Evolutionary conservation across 2,797 vertebrate genomes (phyloP).

Genomic region (Notoglanidium macrostoma): DNA sequence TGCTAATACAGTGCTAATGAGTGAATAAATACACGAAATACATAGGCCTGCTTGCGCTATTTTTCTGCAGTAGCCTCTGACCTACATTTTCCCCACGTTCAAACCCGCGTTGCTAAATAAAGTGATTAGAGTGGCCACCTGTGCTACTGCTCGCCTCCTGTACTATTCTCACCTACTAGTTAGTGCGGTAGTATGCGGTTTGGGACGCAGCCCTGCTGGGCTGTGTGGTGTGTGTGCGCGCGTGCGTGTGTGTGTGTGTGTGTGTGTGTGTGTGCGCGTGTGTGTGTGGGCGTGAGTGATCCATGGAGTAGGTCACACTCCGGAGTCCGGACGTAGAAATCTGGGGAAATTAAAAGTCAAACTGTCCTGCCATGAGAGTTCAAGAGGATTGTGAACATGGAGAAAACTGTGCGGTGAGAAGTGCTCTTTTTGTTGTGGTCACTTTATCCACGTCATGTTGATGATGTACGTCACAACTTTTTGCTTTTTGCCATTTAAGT

Average conservation of each 20-base stretch:
- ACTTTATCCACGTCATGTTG: neutral
- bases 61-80: too few relatives aligned
- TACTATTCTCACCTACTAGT: neutral
- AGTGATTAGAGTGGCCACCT: neutral
- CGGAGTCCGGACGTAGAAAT: conserved; percentile 43
- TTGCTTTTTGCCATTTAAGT: neutral
- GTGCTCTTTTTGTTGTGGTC: conserved; percentile 4
- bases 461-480: neutral
- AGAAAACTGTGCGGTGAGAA: conserved; percentile 76
- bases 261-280: conserved; percentile 1
- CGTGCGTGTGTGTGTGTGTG: conserved; percentile 23
- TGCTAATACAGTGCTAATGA: neutral
- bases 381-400: conserved; percentile 70
- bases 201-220: neutral
- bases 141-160: neutral
- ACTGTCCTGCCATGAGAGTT: conserved; percentile 70
- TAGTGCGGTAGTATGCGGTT: neutral
- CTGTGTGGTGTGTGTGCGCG: conserved; percentile 27
- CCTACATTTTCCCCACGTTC: neutral
- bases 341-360: conserved; percentile 51
- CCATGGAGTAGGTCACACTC: conserved; percentile 69
- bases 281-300: conserved; percentile 55
- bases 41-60: neutral
- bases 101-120: neutral
- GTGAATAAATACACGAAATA: neutral